Conservation (phyloP, 2,888 invertebrate species). For the Athalia circularis region DNA sequence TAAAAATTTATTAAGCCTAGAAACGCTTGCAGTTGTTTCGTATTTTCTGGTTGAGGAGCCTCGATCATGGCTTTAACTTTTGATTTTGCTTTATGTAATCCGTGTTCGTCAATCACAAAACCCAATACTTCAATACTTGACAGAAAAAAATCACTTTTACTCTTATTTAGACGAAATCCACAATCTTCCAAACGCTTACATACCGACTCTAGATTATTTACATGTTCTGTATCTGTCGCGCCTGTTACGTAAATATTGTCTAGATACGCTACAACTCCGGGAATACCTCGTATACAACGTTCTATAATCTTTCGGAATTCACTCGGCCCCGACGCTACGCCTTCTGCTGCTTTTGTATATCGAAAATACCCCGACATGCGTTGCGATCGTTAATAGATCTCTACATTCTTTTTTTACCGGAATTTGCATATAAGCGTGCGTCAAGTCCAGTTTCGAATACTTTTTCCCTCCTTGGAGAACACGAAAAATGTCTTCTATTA, state of each 20-base stretch:
- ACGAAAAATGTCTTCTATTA: slow-evolving; percentile 50
- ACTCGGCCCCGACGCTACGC: slow-evolving; percentile 49
- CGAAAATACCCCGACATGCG: slow-evolving; percentile 49
- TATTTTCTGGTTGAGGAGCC: slow-evolving; percentile 44
- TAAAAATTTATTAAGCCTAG: too few species aligned
- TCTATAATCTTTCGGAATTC: slow-evolving; percentile 49
- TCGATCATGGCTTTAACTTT: slow-evolving; percentile 47
- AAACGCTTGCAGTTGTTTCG: slow-evolving; percentile 60
- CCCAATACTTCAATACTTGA: slow-evolving; percentile 53
- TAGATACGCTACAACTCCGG: slow-evolving; percentile 48
- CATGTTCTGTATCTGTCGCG: slow-evolving; percentile 47
- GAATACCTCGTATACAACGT: slow-evolving; percentile 37
- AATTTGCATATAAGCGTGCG: slow-evolving; percentile 51
- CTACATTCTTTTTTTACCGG: slow-evolving; percentile 27
- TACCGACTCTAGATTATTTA: too few species aligned
- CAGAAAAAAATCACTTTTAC: too few species aligned
- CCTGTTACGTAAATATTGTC: slow-evolving; percentile 55
- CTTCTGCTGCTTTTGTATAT: slow-evolving; percentile 50
- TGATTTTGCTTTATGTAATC: slow-evolving; percentile 28
- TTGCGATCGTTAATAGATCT: slow-evolving; percentile 48
- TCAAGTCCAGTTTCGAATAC: slow-evolving; percentile 57
- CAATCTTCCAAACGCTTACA: too few species aligned
- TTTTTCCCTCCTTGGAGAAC: slow-evolving; percentile 55
- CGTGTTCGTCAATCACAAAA: slow-evolving; percentile 45
- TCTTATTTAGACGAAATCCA: too few species aligned